These are phyloP conservation scores for Drosophila rubida DNA, from an alignment of 2,888 invertebrate species.

Conservation along the genomic window DNA sequence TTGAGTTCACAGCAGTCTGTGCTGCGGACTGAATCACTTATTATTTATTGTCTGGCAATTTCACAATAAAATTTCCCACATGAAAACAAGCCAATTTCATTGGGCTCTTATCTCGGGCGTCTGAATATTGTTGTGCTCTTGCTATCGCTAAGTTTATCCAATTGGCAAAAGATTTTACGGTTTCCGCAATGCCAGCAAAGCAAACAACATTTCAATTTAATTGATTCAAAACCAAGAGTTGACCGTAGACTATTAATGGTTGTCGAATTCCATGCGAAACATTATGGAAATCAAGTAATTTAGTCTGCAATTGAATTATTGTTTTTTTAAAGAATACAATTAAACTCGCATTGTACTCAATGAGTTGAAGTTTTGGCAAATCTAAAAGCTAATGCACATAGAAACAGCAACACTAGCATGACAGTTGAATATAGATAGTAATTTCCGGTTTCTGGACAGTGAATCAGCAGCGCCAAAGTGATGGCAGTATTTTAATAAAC, in stretches of 20 bases:
- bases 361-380: too few species aligned
- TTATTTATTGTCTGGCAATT: constrained; percentile 9
- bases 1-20: too few species aligned
- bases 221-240: too few species aligned
- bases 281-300: too few species aligned
- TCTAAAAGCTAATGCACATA: too few species aligned
- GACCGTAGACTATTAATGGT: too few species aligned
- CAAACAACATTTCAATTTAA: too few species aligned
- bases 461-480: background rate
- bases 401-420: background rate
- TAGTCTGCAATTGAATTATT: too few species aligned
- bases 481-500: background rate
- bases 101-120: background rate
- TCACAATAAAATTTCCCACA: background rate
- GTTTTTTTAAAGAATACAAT: too few species aligned
- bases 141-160: constrained; percentile 6
- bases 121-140: background rate
- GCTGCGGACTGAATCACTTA: background rate
- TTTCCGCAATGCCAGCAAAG: too few species aligned
- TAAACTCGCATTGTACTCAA: too few species aligned
- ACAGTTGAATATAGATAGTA: background rate
- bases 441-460: background rate
- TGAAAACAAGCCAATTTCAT: background rate
- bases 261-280: too few species aligned
- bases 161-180: background rate